These are phyloP conservation scores for Catharus minimus DNA, from an alignment of 2,113 vertebrate genomes.

Conservation along the genomic window DNA sequence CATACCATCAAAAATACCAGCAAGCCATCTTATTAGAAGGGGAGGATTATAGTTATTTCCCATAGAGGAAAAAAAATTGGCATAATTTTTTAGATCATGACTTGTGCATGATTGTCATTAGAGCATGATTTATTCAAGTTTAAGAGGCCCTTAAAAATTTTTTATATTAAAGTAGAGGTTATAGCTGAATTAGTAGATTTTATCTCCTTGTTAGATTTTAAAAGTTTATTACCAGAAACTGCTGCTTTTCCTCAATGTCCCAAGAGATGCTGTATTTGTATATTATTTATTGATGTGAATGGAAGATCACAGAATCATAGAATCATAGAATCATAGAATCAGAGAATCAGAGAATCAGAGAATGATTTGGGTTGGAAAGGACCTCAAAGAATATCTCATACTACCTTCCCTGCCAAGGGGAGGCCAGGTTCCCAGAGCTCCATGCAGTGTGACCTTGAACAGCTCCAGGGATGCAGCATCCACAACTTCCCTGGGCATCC, in stretches of 20 bases:
- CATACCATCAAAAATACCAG: not conserved
- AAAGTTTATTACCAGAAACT: not conserved
- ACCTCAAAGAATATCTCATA: not conserved
- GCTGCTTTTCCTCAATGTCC: not conserved
- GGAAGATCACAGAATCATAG: not conserved
- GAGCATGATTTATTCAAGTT: not conserved
- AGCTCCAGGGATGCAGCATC: not conserved
- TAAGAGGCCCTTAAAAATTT: not conserved
- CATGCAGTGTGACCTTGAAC: not conserved
- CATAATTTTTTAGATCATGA: not conserved
- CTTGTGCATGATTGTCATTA: not conserved
- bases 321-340: not conserved
- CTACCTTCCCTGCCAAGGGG: not conserved
- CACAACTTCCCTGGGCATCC: not conserved
- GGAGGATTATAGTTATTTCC: not conserved
- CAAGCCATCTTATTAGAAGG: not conserved
- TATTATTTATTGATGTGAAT: not conserved
- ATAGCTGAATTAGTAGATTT: not conserved
- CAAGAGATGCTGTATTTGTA: not conserved
- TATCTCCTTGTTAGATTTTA: not conserved
- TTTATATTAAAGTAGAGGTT: not conserved
- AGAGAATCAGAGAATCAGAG: too few species aligned
- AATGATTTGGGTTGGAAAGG: not conserved
- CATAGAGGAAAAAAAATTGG: not conserved
- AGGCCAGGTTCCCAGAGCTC: not conserved